Evolutionary conservation across 2,797 vertebrate genomes (phyloP).

Genomic region (Phrynocephalus vlangalii): DNA sequence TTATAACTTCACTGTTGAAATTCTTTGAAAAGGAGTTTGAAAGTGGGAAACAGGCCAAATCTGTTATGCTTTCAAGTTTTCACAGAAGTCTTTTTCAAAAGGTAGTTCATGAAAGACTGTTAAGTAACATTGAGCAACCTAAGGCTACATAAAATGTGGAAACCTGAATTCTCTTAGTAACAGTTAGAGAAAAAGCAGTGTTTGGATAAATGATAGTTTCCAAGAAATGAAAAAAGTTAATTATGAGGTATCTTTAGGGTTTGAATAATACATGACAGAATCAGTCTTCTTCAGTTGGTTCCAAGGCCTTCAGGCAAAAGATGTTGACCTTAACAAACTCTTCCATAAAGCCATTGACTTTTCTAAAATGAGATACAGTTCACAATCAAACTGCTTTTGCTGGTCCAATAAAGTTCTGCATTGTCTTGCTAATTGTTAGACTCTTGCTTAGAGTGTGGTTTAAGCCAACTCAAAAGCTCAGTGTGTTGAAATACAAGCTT

Average conservation of each 20-base stretch:
- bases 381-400: background rate
- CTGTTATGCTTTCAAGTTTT: background rate
- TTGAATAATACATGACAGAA: slow-evolving; percentile 20
- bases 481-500: background rate
- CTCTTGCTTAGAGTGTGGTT: slow-evolving; percentile 9
- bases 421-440: background rate
- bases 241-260: slow-evolving; percentile 15
- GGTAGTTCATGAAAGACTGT: background rate
- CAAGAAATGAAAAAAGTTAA: background rate
- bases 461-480: slow-evolving; percentile 26
- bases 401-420: slow-evolving; percentile 24
- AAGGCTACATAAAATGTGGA: background rate
- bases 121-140: slow-evolving; percentile 1
- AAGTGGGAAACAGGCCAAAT: background rate
- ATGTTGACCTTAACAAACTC: background rate
- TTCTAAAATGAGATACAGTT: slow-evolving; percentile 10
- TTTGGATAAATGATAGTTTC: slow-evolving; percentile 22
- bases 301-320: background rate
- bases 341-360: slow-evolving; percentile 14
- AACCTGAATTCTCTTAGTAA: background rate
- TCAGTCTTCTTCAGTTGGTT: background rate
- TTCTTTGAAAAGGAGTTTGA: background rate
- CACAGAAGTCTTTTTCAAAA: slow-evolving; percentile 15
- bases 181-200: background rate
- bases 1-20: background rate